Conservation (phyloP, 2,888 invertebrate genomes). For the Dorcus parallelipipedus region DNA sequence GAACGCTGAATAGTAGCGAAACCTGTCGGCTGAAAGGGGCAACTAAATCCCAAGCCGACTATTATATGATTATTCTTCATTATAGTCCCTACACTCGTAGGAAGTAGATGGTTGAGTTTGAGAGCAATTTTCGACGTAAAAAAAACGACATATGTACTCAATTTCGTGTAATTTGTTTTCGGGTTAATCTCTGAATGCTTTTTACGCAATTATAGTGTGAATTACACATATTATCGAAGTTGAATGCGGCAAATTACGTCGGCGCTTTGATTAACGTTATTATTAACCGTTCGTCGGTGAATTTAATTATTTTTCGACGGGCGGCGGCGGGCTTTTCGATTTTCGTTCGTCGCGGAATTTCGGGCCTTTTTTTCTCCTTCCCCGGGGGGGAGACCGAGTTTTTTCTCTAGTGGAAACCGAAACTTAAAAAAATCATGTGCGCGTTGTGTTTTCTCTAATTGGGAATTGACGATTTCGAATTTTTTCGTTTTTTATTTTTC, state of each 20-base stretch:
- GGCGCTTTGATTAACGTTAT: conserved; percentile 29
- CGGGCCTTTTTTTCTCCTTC: too few relatives aligned
- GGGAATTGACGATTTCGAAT: too few relatives aligned
- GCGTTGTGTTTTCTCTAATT: too few relatives aligned
- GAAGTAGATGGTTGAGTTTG: conserved; percentile 48
- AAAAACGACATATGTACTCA: conserved; percentile 49
- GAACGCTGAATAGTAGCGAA: conserved; percentile 46
- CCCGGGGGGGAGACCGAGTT: too few relatives aligned
- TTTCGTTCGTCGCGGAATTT: not conserved
- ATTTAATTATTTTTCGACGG: conserved; percentile 21
- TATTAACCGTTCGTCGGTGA: conserved; percentile 23
- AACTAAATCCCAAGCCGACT: conserved; percentile 48
- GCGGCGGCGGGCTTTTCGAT: not conserved
- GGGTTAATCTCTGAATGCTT: conserved; percentile 49
- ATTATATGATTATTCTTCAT: conserved; percentile 55
- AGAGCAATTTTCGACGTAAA: conserved; percentile 48
- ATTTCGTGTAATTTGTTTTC: conserved; percentile 52
- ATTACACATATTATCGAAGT: conserved; percentile 49
- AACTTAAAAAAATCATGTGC: too few relatives aligned
- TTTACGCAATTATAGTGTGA: conserved; percentile 50
- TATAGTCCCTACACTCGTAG: conserved; percentile 52
- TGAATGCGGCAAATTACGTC: conserved; percentile 38
- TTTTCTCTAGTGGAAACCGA: too few relatives aligned
- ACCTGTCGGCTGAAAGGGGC: conserved; percentile 44
- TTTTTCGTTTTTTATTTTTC: too few relatives aligned